A percentile compares a stretch with the other conserved stretches of the same genome.
Evolutionary conservation across 2,888 invertebrate species (phyloP).

Genomic region (Macaria notata): DNA sequence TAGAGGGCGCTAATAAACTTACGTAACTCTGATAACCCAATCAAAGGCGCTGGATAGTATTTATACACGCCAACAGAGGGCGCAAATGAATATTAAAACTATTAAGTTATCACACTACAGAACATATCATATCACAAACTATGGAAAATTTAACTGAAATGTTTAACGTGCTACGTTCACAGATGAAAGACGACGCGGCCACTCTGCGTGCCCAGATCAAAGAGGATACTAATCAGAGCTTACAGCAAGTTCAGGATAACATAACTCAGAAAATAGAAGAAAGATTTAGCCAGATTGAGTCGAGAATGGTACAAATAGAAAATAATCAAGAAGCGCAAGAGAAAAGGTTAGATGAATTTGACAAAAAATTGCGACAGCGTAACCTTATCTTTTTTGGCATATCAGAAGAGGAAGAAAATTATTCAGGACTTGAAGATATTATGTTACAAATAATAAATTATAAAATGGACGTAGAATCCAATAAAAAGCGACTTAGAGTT

Average conservation of each 20-base stretch:
- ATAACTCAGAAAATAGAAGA: neutral
- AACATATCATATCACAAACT: too few species aligned
- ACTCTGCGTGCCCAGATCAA: neutral
- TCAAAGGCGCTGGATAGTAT: too few species aligned
- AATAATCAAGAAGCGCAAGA: neutral
- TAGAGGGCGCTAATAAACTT: too few species aligned
- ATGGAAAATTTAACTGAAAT: too few species aligned
- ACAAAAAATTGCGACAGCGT: neutral
- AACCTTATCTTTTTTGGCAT: neutral
- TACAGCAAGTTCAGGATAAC: neutral
- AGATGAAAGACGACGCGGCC: too few species aligned
- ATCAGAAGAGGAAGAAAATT: neutral
- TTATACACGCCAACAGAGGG: too few species aligned
- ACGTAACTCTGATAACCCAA: too few species aligned
- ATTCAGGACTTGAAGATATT: neutral
- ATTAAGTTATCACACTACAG: too few species aligned
- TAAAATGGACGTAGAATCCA: neutral
- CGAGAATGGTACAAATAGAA: neutral
- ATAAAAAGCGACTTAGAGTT: neutral
- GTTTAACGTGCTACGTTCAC: too few species aligned
- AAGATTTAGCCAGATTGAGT: neutral
- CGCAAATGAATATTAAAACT: too few species aligned
- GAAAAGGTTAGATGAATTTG: slow-evolving; percentile 1
- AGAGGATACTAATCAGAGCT: neutral
- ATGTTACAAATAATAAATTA: neutral